Conservation (phyloP, 2,797 vertebrate genomes). For the Oreochromis mossambicus region DNA sequence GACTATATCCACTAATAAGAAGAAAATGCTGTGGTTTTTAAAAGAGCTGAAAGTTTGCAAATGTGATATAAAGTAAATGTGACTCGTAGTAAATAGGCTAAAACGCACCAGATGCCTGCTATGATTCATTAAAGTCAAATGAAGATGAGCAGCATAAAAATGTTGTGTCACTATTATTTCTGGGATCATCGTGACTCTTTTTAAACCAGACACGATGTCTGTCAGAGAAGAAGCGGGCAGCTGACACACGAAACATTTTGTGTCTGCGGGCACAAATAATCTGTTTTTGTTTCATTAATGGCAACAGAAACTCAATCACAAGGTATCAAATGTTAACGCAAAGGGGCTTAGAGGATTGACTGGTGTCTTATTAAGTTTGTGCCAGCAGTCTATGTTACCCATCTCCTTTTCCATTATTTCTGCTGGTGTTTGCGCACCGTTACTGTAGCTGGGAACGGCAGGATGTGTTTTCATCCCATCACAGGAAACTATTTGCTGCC, state of each 20-base stretch:
- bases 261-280: constrained; percentile 27
- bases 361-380: constrained; percentile 18
- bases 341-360: constrained; percentile 16
- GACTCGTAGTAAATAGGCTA: neutral
- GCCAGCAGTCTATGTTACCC: neutral
- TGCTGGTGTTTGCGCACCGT: constrained; percentile 6
- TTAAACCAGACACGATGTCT: neutral
- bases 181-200: neutral
- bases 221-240: neutral
- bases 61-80: neutral
- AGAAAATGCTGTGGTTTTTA: neutral
- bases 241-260: neutral
- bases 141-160: neutral
- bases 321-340: constrained; percentile 20
- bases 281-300: constrained; percentile 34
- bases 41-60: neutral
- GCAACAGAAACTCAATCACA: constrained; percentile 17
- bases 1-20: neutral
- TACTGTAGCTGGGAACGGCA: neutral
- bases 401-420: neutral
- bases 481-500: neutral
- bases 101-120: neutral
- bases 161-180: neutral
- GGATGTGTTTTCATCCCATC: neutral
- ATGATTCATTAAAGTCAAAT: constrained; percentile 9